Base-by-base conservation (phyloP, 2,113 vertebrate species). In the Okapia johnstoni region DNA sequence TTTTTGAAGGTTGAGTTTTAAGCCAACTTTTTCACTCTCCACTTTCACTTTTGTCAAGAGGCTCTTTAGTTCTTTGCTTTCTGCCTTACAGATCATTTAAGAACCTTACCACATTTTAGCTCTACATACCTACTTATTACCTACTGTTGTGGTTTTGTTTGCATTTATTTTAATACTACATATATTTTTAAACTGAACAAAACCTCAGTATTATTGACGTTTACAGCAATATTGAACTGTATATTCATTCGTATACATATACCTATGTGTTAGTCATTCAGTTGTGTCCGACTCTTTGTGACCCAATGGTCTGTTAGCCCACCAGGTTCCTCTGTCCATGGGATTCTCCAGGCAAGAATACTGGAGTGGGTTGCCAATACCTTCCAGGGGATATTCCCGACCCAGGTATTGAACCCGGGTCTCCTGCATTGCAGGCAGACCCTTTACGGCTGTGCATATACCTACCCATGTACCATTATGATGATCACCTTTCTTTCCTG, bases 221-320 rank as follows among this genome's bases (percentile, higher is more conserved):
- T 30, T 40, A 55, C 16, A 70, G 28, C 48, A 73, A 40, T 70
- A 40, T 40, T 73, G 50, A 88, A 30, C 15, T 30, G 16, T 43
- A 28, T 40, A 21, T 55, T 63, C 60, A 28, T 66, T 52, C n/a
- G 26, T 52, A 52, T 88, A 73, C n/a, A 30, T 55, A 30, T 8
- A 54, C 10, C 4, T 73, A 17, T 70, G 19, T 70, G 19, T 40
- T 23, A 23, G 19, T 40, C 66, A 70, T 40, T 70, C n/a, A 70
- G 0, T 40, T 70, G n/a, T 40, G n/a, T 40, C 66, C 0, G 0
- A 12, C 66, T 40, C 5, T 70, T 40, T 40, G 10, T 70, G 66
- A 70, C n/a, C n/a, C 19, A 19, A 6, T 12, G 19, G 19, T 70
- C 63, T 70, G 9, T 70, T 70, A 36, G 63, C 63, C 19, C 21